Conservation (phyloP, 2,797 vertebrate species). For the Hydrophis major region DNA sequence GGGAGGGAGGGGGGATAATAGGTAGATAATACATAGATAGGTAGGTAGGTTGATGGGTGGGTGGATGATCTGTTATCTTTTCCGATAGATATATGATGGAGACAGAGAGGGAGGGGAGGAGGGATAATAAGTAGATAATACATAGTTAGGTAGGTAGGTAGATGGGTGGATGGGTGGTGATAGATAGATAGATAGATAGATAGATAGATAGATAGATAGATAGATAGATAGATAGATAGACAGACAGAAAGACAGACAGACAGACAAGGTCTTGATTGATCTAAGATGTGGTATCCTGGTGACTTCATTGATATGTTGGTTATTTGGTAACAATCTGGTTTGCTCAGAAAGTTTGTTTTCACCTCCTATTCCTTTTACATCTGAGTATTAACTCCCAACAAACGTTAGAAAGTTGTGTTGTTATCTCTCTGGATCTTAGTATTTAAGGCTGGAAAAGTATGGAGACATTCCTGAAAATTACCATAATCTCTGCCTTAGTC, state of each 20-base stretch:
- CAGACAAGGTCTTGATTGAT: neutral
- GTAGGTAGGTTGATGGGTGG: no score
- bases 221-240: accelerated
- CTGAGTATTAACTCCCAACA: neutral
- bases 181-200: no score
- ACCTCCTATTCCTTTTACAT: neutral
- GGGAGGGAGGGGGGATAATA: no score
- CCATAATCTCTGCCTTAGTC: neutral
- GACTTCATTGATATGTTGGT: neutral
- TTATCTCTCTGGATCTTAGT: neutral
- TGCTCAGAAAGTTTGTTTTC: neutral
- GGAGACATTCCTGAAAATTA: neutral
- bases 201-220: no score
- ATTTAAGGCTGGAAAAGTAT: neutral
- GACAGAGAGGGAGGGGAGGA: no score
- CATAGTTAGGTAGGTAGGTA: no score
- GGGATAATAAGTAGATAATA: no score
- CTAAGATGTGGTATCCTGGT: neutral
- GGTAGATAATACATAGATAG: no score
- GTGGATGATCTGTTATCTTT: no score
- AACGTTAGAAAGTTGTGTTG: neutral
- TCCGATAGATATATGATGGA: no score
- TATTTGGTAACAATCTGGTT: neutral
- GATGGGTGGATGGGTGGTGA: no score
- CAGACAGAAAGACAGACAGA: accelerated